Evolutionary conservation across 1,140 invertebrate species (phyloP), one percentile per base, ranked within the genome.

Genomic region (Drosophila subpulchrella): DNA sequence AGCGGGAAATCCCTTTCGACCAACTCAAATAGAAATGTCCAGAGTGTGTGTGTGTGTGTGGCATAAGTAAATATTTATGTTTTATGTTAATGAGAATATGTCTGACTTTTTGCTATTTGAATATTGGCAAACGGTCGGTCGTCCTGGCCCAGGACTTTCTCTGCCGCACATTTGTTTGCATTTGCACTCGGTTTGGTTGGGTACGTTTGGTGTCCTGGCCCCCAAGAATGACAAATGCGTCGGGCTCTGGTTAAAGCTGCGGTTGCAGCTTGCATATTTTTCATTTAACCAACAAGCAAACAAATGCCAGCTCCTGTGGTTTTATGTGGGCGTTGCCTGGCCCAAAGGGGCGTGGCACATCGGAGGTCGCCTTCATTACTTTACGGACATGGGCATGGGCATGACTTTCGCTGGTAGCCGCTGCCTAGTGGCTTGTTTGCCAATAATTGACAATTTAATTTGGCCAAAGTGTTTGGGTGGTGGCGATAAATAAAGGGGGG

Each of bases 61-160:
- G 81, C 83, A 81, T 88, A 90, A 90, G 88, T 81, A 91, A 91
- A 91, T 86, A 91, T 91, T 91, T 91, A 88, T 91, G 88, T 91
- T 91, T 91, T 91, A 91, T 91, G 88, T 91, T 91, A 91, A 91
- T 91, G 88, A 91, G 88, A 91, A 88, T 84, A 76, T 88, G 88
- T 91, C 85, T 90, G 79, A 90, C 83, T 91, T 83, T 86, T 90
- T 86, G 80, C 80, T 75, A 91, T 90, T 90, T 90, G 88, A 88
- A 88, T 91, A 91, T 88, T 83, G 77, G 82, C 80, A 84, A 81
- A 81, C 67, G 81, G 46, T 13, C 27, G 24, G 47, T 34, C 32
- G 30, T 50, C 66, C 63, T 38, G 42, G 44, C 50, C 34, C 81
- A 72, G 68, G 63, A 82, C 72, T 76, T 60, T 72, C 61, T 51